Evolutionary conservation across 2,113 vertebrate genomes (phyloP).

Genomic region (Macheiramphus alcinus): DNA sequence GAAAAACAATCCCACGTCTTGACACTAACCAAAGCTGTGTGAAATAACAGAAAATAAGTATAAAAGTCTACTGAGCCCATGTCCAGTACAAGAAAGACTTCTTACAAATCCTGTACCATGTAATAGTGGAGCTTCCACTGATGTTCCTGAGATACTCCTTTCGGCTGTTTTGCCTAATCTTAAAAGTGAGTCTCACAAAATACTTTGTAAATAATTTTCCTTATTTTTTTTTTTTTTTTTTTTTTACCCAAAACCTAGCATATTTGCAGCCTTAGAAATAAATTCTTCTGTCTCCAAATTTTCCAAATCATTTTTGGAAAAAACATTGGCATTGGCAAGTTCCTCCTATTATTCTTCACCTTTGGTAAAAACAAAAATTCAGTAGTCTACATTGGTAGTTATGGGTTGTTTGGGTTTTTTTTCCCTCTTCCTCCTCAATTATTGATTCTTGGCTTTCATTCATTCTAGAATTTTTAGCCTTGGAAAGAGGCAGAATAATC

Average conservation of each 20-base stretch:
- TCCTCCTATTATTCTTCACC: neutral
- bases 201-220: neutral
- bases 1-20: neutral
- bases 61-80: neutral
- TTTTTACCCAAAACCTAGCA: neutral
- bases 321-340: neutral
- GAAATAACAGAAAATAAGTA: neutral
- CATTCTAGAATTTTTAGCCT: neutral
- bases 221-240: neutral
- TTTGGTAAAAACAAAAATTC: neutral
- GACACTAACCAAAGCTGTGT: neutral
- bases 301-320: neutral
- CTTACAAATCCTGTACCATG: neutral
- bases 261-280: neutral
- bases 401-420: accelerated
- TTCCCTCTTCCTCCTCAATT: neutral
- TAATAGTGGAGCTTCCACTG: neutral
- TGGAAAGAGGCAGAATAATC: neutral
- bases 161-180: neutral
- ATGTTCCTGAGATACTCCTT: neutral
- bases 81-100: neutral
- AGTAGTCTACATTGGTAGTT: neutral
- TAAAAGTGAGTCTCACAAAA: neutral
- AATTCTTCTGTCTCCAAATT: neutral
- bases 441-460: neutral